Base-by-base conservation (phyloP, 2,797 vertebrate genomes). In the Helostoma temminkii region DNA sequence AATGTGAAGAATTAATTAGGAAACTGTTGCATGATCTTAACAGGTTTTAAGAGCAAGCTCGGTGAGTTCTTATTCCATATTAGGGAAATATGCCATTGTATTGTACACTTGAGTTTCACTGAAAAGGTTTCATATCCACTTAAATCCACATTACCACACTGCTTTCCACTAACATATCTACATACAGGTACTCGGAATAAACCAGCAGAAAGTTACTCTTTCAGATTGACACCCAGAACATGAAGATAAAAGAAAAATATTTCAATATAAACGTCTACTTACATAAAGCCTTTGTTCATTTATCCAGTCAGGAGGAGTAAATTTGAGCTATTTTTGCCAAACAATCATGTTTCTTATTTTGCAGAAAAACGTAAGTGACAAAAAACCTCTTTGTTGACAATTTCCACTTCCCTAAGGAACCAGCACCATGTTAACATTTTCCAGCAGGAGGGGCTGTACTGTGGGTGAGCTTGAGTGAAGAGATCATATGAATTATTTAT, bases 401-500 rank as follows among this genome's bases (percentile, higher is more conserved):
- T 83, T 90, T 90, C 85, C 83, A 87, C 81, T 91, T 93, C 90
- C 88, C 82, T 66, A 6, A 52, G 25, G 65, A 70, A 55, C 21
- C 1, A 28, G 25, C 1, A 14, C 68, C 85, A 88, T 88, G 88
- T 88, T 56, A 83, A 90, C 89, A 14, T 54, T 61, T 48, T 59
- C 36, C 49, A 63, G 57, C 10, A 0, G 62, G 76, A 46, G 57
- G 72, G 57, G 39, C 49, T 21, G 12, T 1, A 36, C 49, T 21
- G 12, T 1, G 32, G 78, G 71, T 85, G 78, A 67, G 48, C 46
- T 32, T 28, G 72, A 78, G 65, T 76, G 58, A 49, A 66, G 75
- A 81, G 85, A 87, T 89, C 88, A 74, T 79, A 92, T 92, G 89
- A 92, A 92, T 92, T 90, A 92, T 92, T 85, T 57, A 92, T 90